Evolutionary conservation across 2,113 vertebrate genomes (phyloP), one percentile per base, ranked within the genome.

Genomic region (Gavialis gangeticus): DNA sequence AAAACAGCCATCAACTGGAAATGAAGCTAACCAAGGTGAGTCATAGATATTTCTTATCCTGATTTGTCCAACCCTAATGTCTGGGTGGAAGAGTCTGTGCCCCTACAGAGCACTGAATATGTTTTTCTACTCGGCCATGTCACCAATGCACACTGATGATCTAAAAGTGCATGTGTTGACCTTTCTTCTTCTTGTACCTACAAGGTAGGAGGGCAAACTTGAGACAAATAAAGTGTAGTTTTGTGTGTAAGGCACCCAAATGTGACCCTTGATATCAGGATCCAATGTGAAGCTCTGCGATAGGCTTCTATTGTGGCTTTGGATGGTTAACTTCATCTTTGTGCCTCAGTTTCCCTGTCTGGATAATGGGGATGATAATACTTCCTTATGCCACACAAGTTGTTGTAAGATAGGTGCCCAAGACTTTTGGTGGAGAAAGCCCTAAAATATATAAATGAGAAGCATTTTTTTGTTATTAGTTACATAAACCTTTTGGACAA

Each of bases 11-110:
- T 82, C 96, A 87, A 79, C 98, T 99, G 73, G 99, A 99, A 97
- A 98, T 99, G 92, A 99, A 99, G 96, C 97, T 99, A 92, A 99
- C 99, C 77, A 99, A 99, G 99, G 99, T 99, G 96, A 76, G 85
- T 79, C 59, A 18, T 88, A 27, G 1, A 12, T 59, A 59, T 55
- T 56, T 66, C 24, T 90, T 57, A 10, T 2, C 22, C 37, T 83
- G 34, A 27, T 93, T 86, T 80, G 30, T 11, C 4, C 12, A 18
- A 13, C 18, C 1, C 3, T 55, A 81, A 58, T 71, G 83, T 1
- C 3, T 80, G 27, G 4, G 14, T 90, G 75, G 21, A 18, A 79
- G 66, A 60, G 79, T 10, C 46, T 81, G 34, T 62, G 2, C 27
- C 28, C 16, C 10, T 78, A 57, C 25, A 25, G 46, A 22, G 34